A percentile compares a stretch with the other conserved stretches of the same genome.
These are phyloP conservation scores for Ceratoteleas bidentatus DNA, from an alignment of 1,140 invertebrate genomes.

Conservation along the genomic window DNA sequence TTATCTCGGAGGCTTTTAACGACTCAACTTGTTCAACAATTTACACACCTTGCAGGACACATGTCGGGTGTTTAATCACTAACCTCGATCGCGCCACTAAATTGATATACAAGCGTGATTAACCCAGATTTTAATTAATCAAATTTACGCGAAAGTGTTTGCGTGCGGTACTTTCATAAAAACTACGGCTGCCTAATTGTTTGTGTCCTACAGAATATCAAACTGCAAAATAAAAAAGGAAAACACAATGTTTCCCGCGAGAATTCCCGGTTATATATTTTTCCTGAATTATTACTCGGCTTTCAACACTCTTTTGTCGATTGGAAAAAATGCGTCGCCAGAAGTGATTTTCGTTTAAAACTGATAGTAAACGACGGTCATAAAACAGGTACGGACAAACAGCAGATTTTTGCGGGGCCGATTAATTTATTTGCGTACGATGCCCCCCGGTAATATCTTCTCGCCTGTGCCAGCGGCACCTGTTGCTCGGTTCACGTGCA, in stretches of 20 bases:
- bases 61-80: slow-evolving; percentile 11
- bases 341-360: no score
- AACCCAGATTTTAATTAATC: slow-evolving; percentile 53
- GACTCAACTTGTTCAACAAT: neutral
- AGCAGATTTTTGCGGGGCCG: slow-evolving; percentile 18
- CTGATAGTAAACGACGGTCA: no score
- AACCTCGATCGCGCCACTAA: slow-evolving; percentile 30
- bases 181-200: slow-evolving; percentile 15
- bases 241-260: no score
- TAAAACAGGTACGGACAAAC: slow-evolving; percentile 8
- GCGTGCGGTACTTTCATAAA: slow-evolving; percentile 43
- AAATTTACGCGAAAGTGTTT: slow-evolving; percentile 43
- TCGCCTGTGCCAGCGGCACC: slow-evolving; percentile 47
- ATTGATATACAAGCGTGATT: slow-evolving; percentile 24
- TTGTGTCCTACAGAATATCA: no score
- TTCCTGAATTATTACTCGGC: no score
- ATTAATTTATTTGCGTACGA: slow-evolving; percentile 56
- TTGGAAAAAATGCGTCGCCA: no score
- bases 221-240: no score
- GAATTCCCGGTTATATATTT: no score
- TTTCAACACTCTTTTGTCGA: no score
- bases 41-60: neutral
- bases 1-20: neutral
- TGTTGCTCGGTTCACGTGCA: slow-evolving; percentile 59
- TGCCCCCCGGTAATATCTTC: slow-evolving; percentile 50